These are phyloP conservation scores for Abramis brama DNA, from an alignment of 2,113 vertebrate genomes.

Conservation along the genomic window DNA sequence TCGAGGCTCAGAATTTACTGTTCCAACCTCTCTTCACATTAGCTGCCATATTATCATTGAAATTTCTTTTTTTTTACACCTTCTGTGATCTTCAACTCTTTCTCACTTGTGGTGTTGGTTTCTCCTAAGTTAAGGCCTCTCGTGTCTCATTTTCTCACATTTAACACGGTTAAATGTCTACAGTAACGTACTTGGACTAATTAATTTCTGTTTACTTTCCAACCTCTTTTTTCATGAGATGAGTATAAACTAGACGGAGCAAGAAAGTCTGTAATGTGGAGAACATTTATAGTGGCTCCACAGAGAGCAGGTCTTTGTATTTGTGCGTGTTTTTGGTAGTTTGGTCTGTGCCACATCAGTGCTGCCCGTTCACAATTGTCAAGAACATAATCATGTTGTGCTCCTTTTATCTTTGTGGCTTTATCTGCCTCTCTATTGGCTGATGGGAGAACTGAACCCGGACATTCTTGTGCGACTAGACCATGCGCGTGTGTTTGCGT, in stretches of 20 bases:
- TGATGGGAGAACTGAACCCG: slow-evolving; percentile 71
- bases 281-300: slow-evolving; percentile 8
- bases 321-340: not conserved
- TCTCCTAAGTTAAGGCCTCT: slow-evolving; percentile 37
- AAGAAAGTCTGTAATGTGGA: not conserved
- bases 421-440: slow-evolving; percentile 73
- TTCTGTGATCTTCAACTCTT: slow-evolving; percentile 46
- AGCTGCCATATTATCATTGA: slow-evolving; percentile 28
- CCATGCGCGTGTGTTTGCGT: slow-evolving; percentile 15
- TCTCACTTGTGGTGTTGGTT: slow-evolving; percentile 34
- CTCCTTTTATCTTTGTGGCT: slow-evolving; percentile 69
- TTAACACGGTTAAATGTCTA: slow-evolving; percentile 49
- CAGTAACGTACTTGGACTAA: slow-evolving; percentile 53
- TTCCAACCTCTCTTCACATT: not conserved
- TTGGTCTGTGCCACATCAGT: slow-evolving; percentile 12
- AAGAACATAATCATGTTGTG: slow-evolving; percentile 66
- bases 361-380: slow-evolving; percentile 66
- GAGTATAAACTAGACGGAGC: not conserved
- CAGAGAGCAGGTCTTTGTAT: slow-evolving; percentile 16
- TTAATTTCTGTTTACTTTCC: slow-evolving; percentile 45
- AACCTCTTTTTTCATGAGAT: slow-evolving; percentile 30
- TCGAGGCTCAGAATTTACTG: not conserved
- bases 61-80: not conserved
- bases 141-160: slow-evolving; percentile 35
- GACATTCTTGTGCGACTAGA: slow-evolving; percentile 76